Conservation (phyloP, 2,888 invertebrate genomes). For the Heteropelma amictum region DNA sequence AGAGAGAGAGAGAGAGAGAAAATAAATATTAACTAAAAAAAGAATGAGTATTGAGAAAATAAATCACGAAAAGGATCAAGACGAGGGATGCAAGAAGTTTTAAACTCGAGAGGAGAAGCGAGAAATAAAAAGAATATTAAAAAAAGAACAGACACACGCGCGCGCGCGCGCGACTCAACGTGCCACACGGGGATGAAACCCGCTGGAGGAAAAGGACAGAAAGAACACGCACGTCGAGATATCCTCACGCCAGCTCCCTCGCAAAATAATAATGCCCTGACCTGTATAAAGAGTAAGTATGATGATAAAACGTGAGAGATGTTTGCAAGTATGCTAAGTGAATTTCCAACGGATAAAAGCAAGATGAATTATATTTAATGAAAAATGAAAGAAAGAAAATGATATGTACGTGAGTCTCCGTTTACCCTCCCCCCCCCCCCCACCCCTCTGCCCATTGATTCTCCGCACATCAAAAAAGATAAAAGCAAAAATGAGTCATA, state of each 20-base stretch:
- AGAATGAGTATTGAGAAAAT: constrained; percentile 36
- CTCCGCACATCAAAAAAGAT: too few relatives aligned
- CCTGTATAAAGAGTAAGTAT: constrained; percentile 77
- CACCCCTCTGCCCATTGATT: background rate
- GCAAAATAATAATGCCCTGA: constrained; percentile 67
- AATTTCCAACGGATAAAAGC: constrained; percentile 56
- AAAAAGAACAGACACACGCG: constrained; percentile 52
- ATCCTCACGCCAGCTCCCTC: constrained; percentile 62
- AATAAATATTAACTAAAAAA: constrained; percentile 32
- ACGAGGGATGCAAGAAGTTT: constrained; percentile 52
- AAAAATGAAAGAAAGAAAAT: constrained; percentile 59
- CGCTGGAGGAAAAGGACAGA: constrained; percentile 40
- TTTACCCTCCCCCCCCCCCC: background rate
- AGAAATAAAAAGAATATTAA: constrained; percentile 31
- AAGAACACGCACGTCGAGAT: constrained; percentile 58
- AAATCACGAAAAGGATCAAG: background rate
- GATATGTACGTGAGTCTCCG: constrained; percentile 35
- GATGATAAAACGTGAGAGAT: constrained; percentile 51
- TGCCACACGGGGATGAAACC: constrained; percentile 33
- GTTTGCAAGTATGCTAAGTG: constrained; percentile 52
- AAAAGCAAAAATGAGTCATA: constrained; percentile 27
- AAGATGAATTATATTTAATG: constrained; percentile 55
- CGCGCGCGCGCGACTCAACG: constrained; percentile 32
- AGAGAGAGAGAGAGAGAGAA: constrained; percentile 42
- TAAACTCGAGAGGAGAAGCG: constrained; percentile 26